phyloP scores from a whole-genome alignment of 2,888 invertebrate genomes.

The Mythimna albipuncta region DNA sequence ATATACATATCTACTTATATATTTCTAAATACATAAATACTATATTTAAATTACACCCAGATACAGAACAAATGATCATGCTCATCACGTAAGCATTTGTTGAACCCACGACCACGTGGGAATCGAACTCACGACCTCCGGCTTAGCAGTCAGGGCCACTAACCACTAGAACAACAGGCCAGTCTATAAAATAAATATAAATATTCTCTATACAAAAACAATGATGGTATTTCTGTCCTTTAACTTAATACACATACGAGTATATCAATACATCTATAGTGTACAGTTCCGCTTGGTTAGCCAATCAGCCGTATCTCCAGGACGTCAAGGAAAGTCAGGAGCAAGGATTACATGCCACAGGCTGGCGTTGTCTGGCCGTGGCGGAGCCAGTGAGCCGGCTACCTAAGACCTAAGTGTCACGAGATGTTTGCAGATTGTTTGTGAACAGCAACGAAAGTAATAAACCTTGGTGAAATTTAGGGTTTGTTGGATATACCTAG shows the following conservation, averaged over 20 bases:
- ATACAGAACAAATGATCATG: no score
- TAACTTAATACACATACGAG: not conserved
- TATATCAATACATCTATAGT: not conserved
- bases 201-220: not conserved
- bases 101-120: no score
- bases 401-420: slow-evolving; percentile 19
- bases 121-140: no score
- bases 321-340: slow-evolving; percentile 17
- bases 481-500: not conserved
- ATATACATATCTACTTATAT: no score
- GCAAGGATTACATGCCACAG: slow-evolving; percentile 35
- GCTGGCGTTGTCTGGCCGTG: slow-evolving; percentile 19
- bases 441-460: slow-evolving; percentile 5
- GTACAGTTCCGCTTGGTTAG: slow-evolving; percentile 16
- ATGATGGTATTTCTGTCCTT: not conserved
- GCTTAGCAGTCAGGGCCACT: no score
- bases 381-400: slow-evolving; percentile 15
- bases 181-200: no score
- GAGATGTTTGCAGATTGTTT: slow-evolving; percentile 22
- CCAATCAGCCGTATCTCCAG: slow-evolving; percentile 16
- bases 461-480: not conserved
- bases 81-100: no score
- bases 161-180: no score
- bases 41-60: no score
- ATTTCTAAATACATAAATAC: no score